A percentile compares a stretch with the other conserved stretches of the same genome.
phyloP scores from a whole-genome alignment of 1,140 invertebrate species.

The Brachionus koreanus region DNA sequence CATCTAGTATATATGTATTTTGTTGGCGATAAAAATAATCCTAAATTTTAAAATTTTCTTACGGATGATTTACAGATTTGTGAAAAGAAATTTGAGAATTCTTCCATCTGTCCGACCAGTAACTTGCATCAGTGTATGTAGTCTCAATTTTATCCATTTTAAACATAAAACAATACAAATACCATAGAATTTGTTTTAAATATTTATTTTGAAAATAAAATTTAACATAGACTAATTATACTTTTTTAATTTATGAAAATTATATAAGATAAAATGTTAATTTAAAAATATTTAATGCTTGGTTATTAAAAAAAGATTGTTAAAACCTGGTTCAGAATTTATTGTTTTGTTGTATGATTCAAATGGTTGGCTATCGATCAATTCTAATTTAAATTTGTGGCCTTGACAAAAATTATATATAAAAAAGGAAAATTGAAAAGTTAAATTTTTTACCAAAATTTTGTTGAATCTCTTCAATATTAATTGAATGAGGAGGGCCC shows the following conservation, averaged over 20 bases:
- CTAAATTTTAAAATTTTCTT: background rate
- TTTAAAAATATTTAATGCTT: background rate
- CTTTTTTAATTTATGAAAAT: no score
- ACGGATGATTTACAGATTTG: background rate
- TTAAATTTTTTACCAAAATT: background rate
- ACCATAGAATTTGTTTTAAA: background rate
- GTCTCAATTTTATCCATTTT: background rate
- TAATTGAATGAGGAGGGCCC: background rate
- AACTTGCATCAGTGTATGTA: background rate
- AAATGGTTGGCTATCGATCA: background rate
- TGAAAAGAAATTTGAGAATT: constrained; percentile 14
- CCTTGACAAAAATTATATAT: background rate
- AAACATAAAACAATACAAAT: no score
- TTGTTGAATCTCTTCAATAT: background rate
- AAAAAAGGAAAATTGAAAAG: no score
- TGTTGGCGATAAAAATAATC: no score
- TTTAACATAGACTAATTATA: no score
- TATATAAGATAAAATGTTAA: background rate
- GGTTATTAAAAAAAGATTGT: background rate
- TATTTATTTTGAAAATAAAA: background rate
- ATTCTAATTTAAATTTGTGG: background rate
- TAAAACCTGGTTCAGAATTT: background rate
- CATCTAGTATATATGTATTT: no score
- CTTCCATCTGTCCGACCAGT: background rate
- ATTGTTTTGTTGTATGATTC: background rate